Base-by-base conservation (phyloP, 2,888 invertebrate genomes). In the Drosophila engyochracea region DNA sequence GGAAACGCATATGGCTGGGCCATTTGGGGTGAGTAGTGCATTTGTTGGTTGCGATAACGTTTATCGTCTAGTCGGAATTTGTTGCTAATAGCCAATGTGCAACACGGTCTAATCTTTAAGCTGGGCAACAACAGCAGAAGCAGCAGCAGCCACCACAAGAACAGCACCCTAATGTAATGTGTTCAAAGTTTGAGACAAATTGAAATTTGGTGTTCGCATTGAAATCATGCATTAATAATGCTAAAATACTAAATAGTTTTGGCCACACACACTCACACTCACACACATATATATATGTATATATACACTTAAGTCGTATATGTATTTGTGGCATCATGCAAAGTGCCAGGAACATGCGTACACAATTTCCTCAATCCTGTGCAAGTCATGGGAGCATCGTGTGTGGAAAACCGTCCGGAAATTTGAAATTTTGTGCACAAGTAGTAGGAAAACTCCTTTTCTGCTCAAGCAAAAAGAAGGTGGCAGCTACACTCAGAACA, bases 141-240 rank as follows among this genome's bases (percentile, higher is more conserved):
- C 28, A 28, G 22, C 33, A 54, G 55, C 58, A 33, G n/a, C 54
- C 55, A 16, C 47, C 16, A 25, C 47, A 25, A 16, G 9, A n/a
- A 51, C 16, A 16, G 12, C 41, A 10, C 25, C 39, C 47, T 47
- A 51, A 51, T 30, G 51, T 51, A 19, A 30, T 35, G 64, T 51
- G 41, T 28, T 51, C 22, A 39, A 65, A 69, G 54, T 63, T 66
- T 54, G 41, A 37, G 65, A 75, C 78, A 88, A 90, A 88, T 90
- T 89, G 89, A 83, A 83, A 83, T 78, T 82, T 82, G 75, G 74
- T 90, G 88, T 88, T 76, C 77, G 75, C 80, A 64, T 78, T 70
- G 76, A 73, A 85, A 77, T 81, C 90, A 82, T 83, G 90, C 82
- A 88, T 88, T 83, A 88, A 83, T 88, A 88, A 88, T 88, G 80